Evolutionary conservation across 2,113 vertebrate species (phyloP), one percentile per base, ranked within the genome.

Genomic region (Tachycineta bicolor): DNA sequence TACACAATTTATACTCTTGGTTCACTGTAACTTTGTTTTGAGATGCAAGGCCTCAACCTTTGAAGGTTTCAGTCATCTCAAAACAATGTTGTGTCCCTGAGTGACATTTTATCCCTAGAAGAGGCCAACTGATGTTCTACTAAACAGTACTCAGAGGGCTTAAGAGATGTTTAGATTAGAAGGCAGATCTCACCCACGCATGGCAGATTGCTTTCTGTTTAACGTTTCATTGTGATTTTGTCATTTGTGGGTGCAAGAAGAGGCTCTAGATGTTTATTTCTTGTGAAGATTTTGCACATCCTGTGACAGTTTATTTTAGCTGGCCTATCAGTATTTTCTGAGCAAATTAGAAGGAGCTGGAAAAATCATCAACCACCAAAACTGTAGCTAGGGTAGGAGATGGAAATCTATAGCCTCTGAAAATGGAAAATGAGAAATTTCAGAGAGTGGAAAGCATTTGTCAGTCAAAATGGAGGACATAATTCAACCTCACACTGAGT

Each of bases 351-450:
- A 74, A 88, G 23, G 28, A 37, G 5, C 46, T 90, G 83, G 86
- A 83, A 95, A 94, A 94, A 76, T 55, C 65, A 53, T 16, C 62
- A 95, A 82, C n/a, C n/a, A 65, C 67, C 0, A 8, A 90, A 90
- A 74, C 11, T n/a, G 33, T 80, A 89, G 47, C 64, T 86, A 70
- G 53, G 16, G 59, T 87, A 83, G 67, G 25, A 95, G 60, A 75
- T 92, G 68, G 83, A 96, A 96, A 96, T 71, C 71, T 96, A 3
- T 14, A 56, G 71, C n/a, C 47, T 89, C 92, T 24, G 10, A 83
- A 95, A 97, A 92, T 68, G 87, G 79, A 96, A 96, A 96, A 86
- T 10, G 20, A 90, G 90, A 88, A 74, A 21, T 55, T 93, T 90
- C 75, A 80, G 84, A 80, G 19, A 60, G 63, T 71, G 92, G 90